Conservation (phyloP, 2,888 invertebrate genomes). For the Physocephala rufipes region DNA sequence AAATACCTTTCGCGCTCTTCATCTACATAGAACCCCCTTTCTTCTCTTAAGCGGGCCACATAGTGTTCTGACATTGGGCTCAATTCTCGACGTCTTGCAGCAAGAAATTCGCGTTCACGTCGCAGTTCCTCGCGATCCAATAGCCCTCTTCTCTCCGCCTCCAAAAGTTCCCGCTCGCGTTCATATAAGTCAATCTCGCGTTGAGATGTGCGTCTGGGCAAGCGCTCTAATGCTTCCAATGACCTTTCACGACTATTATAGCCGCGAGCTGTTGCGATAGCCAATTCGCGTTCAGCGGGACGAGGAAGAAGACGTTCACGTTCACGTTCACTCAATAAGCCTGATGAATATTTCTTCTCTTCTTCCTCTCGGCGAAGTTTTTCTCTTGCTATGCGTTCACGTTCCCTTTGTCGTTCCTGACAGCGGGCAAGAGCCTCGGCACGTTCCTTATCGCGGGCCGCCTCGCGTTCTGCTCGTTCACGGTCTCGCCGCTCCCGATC, state of each 20-base stretch:
- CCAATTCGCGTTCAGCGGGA: slow-evolving; percentile 73
- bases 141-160: slow-evolving; percentile 55
- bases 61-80: slow-evolving; percentile 60
- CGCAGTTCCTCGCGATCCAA: slow-evolving; percentile 59
- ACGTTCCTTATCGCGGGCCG: slow-evolving; percentile 71
- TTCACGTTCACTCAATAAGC: slow-evolving; percentile 44
- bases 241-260: slow-evolving; percentile 62
- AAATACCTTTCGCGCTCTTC: slow-evolving; percentile 59
- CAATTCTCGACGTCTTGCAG: slow-evolving; percentile 56
- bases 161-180: slow-evolving; percentile 53
- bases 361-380: slow-evolving; percentile 66
- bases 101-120: slow-evolving; percentile 58
- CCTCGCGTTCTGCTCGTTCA: slow-evolving; percentile 69
- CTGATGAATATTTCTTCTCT: slow-evolving; percentile 55
- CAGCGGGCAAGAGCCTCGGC: slow-evolving; percentile 75
- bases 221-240: slow-evolving; percentile 54
- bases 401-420: slow-evolving; percentile 71
- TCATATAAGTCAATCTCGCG: slow-evolving; percentile 58
- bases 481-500: slow-evolving; percentile 71
- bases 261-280: slow-evolving; percentile 68
- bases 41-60: slow-evolving; percentile 54
- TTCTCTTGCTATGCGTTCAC: slow-evolving; percentile 66
- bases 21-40: slow-evolving; percentile 60
- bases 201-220: slow-evolving; percentile 52
- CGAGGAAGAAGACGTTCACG: slow-evolving; percentile 72